Conservation (phyloP, 2,113 vertebrate genomes). For the Muntiacus reevesi region DNA sequence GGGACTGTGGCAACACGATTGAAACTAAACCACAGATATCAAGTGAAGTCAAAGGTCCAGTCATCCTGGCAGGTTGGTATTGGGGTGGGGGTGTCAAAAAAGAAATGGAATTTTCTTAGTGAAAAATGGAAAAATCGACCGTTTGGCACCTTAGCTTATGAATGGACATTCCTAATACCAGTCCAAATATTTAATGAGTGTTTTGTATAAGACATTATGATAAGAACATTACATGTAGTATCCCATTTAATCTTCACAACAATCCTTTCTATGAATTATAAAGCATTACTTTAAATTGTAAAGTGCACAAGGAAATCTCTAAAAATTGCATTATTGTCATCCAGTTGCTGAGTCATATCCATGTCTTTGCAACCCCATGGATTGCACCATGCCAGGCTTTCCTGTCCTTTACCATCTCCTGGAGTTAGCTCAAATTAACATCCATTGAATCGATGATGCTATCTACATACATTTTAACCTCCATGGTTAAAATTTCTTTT, state of each 20-base stretch:
- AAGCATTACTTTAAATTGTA: neutral
- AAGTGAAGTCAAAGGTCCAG: neutral
- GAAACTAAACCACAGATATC: neutral
- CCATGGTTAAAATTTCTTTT: too few species aligned
- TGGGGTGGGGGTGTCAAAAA: neutral
- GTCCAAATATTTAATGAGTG: neutral
- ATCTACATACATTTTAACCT: neutral
- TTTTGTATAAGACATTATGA: neutral
- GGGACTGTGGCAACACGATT: too few species aligned
- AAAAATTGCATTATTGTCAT: neutral
- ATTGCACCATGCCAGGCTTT: neutral
- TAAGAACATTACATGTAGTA: neutral
- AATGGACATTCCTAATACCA: neutral
- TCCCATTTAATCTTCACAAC: neutral
- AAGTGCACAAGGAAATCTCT: neutral
- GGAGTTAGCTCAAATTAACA: neutral
- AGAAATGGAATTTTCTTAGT: neutral
- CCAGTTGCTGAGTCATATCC: neutral
- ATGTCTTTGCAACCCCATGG: neutral
- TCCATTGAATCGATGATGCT: neutral
- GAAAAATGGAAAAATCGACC: neutral
- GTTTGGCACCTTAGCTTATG: neutral
- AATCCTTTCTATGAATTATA: neutral
- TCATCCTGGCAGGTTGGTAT: neutral
- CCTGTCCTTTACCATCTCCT: neutral